Evolutionary conservation across 2,888 invertebrate genomes (phyloP), one percentile per base, ranked within the genome.

Genomic region (Odontothrips loti): DNA sequence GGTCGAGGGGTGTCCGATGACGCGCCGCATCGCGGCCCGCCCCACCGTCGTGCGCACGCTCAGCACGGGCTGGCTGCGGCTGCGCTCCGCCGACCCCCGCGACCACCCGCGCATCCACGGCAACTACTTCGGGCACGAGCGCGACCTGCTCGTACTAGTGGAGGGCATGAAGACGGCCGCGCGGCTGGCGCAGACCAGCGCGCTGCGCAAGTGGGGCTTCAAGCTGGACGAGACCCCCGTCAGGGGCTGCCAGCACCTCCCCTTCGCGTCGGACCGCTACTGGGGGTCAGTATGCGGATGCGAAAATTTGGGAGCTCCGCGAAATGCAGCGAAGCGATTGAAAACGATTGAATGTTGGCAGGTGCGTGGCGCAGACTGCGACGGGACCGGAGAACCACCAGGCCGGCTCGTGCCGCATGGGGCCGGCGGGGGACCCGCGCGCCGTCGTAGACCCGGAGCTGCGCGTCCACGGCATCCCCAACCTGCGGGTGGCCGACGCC

Each of bases 101-200:
- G 87, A 88, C 1, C 87, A 88, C 81, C 91, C 91, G 0, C 83
- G 87, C 58, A 88, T 91, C 81, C 87, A 90, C 82, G 88, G 90
- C 20, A 89, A 90, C 83, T 91, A 91, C 84, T 85, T 90, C 81
- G 83, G 86, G 29, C 86, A 88, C 23, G 85, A 86, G 47, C 84
- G 86, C 43, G 90, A 90, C 83, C 83, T 86, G 1, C 80, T 84
- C 20, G 84, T 85, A 20, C 81, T 87, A 27, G 84, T 87, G 6
- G 85, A 86, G 80, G 86, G 86, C 9, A 82, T 85, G 15, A 84
- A 84, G 80, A 85, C 87, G 11, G 81, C 83, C 23, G 81, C 83
- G 6, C 82, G 83, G 68, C 81, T 85, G 79, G 83, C 83, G 10
- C 79, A 82, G 79, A 85, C 85, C 12, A 80, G 83, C 29, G 82